phyloP scores from a whole-genome alignment of 2,113 vertebrate genomes.

The Ceratotherium simum region DNA sequence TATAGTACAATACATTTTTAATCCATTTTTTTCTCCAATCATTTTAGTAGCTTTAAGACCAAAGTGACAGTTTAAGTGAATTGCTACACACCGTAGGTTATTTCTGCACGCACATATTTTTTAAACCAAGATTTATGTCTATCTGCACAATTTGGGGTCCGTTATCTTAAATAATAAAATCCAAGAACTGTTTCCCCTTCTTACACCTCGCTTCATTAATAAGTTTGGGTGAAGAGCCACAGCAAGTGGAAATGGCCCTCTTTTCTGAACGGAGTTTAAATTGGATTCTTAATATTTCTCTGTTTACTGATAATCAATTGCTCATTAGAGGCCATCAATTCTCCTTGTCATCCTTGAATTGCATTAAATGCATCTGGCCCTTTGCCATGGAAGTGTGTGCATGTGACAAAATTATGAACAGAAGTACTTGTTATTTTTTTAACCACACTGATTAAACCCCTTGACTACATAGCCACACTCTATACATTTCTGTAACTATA shows the following conservation, averaged over 20 bases:
- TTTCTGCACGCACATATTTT: neutral
- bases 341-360: constrained; percentile 76
- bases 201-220: neutral
- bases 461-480: neutral
- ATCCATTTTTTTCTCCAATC: neutral
- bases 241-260: neutral
- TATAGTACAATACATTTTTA: constrained; percentile 58
- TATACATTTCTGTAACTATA: neutral
- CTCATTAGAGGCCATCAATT: constrained; percentile 79
- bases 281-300: constrained; percentile 4
- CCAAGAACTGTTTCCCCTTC: neutral
- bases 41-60: constrained; percentile 20
- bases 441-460: constrained; percentile 57
- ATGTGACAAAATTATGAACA: constrained; percentile 44
- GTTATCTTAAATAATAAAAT: constrained; percentile 42
- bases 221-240: neutral
- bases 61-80: constrained; percentile 23
- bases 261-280: constrained; percentile 22
- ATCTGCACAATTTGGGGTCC: neutral
- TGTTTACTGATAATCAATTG: constrained; percentile 80
- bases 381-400: constrained; percentile 70
- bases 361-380: constrained; percentile 72
- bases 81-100: neutral
- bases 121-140: neutral
- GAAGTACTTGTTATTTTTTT: constrained; percentile 39